Conservation (phyloP, 2,113 vertebrate genomes). For the Rana temporaria region DNA sequence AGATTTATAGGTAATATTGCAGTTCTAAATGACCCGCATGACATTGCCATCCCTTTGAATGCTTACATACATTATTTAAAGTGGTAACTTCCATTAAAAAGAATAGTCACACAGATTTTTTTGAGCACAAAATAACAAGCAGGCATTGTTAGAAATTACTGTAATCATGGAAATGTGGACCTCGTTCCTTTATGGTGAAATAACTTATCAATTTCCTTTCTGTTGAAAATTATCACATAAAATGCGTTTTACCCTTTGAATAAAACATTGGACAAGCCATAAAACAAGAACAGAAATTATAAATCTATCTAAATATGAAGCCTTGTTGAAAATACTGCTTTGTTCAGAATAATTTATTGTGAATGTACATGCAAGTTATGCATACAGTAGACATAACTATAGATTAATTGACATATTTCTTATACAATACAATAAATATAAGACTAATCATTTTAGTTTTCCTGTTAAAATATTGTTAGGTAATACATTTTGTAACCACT, state of each 20-base stretch:
- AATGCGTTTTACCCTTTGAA: conserved; percentile 51
- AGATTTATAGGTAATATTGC: too few relatives aligned
- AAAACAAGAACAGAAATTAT: conserved; percentile 47
- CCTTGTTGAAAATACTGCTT: conserved; percentile 8
- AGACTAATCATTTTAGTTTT: too few relatives aligned
- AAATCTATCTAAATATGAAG: conserved; percentile 40
- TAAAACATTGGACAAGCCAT: conserved; percentile 51
- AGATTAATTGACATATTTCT: too few relatives aligned
- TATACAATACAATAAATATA: too few relatives aligned
- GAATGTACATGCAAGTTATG: neutral
- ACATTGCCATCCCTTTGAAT: neutral
- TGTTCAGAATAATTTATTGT: conserved; percentile 14
- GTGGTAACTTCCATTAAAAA: conserved; percentile 31
- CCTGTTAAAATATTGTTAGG: too few relatives aligned
- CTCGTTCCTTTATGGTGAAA: conserved; percentile 50
- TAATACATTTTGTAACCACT: too few relatives aligned
- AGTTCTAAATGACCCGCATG: neutral
- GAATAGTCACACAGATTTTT: conserved; percentile 16
- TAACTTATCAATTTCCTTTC: conserved; percentile 49
- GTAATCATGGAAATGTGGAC: conserved; percentile 34
- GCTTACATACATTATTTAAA: conserved; percentile 2
- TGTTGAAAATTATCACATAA: conserved; percentile 46
- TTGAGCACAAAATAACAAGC: conserved; percentile 39
- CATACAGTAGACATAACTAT: too few relatives aligned
- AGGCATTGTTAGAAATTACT: conserved; percentile 44